Percentiles rank a stretch among this genome's conserved stretches.
Conservation (phyloP, 2,888 invertebrate genomes). For the Phrixothrix hirtus region DNA sequence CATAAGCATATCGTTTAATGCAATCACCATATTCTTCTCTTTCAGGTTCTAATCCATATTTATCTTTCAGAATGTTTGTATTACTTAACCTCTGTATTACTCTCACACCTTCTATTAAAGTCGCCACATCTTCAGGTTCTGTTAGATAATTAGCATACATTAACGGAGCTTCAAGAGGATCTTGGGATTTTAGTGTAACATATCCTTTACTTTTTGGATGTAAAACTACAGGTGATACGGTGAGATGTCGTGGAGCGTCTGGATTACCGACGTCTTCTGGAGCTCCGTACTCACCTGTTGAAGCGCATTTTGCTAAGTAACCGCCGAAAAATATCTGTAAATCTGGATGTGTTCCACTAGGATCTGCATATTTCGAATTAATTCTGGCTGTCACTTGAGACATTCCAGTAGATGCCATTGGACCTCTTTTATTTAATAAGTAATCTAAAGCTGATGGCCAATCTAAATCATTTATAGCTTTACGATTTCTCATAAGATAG, state of each 20-base stretch:
- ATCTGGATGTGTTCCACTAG: slow-evolving; percentile 65
- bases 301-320: slow-evolving; percentile 65
- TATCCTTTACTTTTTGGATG: slow-evolving; percentile 70
- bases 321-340: slow-evolving; percentile 70
- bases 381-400: slow-evolving; percentile 70
- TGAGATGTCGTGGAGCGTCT: slow-evolving; percentile 45
- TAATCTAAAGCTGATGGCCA: slow-evolving; percentile 68
- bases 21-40: slow-evolving; percentile 59
- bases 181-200: slow-evolving; percentile 64
- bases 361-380: slow-evolving; percentile 63
- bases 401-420: slow-evolving; percentile 66
- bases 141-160: slow-evolving; percentile 78
- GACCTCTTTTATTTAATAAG: slow-evolving; percentile 63
- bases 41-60: slow-evolving; percentile 61
- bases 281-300: slow-evolving; percentile 58
- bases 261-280: slow-evolving; percentile 49
- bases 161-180: slow-evolving; percentile 70
- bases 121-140: slow-evolving; percentile 66
- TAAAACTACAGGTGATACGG: slow-evolving; percentile 64
- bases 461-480: slow-evolving; percentile 60
- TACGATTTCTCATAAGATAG: slow-evolving; percentile 60
- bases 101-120: slow-evolving; percentile 66
- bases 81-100: slow-evolving; percentile 63
- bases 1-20: slow-evolving; percentile 52
- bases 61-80: slow-evolving; percentile 61